phyloP scores from a whole-genome alignment of 2,797 vertebrate species.

The Dendrocincla fuliginosa region DNA sequence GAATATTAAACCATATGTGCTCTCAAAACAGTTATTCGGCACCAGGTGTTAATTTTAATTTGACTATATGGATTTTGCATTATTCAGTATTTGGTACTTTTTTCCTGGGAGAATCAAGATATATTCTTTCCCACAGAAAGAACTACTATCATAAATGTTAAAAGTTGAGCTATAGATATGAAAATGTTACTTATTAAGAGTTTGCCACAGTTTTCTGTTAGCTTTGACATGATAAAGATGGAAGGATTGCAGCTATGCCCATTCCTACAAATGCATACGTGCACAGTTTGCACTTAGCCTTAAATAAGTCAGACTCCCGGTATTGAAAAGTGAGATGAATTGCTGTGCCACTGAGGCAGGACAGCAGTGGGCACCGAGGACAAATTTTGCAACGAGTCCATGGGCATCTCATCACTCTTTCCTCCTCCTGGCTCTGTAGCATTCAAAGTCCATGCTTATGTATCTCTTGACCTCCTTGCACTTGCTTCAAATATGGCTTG shows the following conservation, averaged over 20 bases:
- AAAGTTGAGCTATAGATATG: not conserved
- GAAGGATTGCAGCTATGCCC: not conserved
- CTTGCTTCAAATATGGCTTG: not conserved
- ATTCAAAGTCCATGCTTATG: not conserved
- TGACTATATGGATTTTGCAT: not conserved
- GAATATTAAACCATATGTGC: conserved; percentile 45
- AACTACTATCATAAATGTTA: not conserved
- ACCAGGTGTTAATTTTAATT: conserved; percentile 51
- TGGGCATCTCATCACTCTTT: not conserved
- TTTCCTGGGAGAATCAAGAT: not conserved
- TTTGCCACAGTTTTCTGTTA: not conserved
- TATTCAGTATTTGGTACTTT: not conserved
- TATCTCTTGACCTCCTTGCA: not conserved
- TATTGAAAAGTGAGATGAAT: not conserved
- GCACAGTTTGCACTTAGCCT: not conserved
- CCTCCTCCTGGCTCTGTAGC: not conserved
- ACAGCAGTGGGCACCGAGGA: not conserved
- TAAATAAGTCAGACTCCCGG: not conserved
- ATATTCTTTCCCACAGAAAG: not conserved
- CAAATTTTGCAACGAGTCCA: not conserved
- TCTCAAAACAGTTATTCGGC: not conserved
- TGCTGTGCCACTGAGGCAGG: not conserved
- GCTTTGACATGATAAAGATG: not conserved
- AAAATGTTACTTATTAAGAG: not conserved
- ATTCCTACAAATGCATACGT: not conserved